These are phyloP conservation scores for Lepilemur ruficaudatus DNA, from an alignment of 2,797 vertebrate species.

Conservation along the genomic window DNA sequence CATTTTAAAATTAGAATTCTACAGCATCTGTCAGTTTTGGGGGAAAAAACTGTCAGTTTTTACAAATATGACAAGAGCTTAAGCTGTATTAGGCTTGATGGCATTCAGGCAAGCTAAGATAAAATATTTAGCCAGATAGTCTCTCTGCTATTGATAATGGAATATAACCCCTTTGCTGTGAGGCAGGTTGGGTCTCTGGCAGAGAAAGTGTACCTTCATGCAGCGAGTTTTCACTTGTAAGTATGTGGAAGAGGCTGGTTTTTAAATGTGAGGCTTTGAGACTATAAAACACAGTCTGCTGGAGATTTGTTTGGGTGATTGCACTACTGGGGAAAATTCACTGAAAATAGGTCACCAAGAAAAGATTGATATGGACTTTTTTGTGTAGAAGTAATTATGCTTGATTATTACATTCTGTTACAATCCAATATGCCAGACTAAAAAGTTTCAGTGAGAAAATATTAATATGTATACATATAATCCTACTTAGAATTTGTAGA, in stretches of 20 bases:
- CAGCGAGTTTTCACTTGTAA: slow-evolving; percentile 60
- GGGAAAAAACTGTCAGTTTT: slow-evolving; percentile 68
- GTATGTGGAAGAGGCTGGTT: slow-evolving; percentile 63
- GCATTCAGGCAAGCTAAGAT: slow-evolving; percentile 82
- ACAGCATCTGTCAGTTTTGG: slow-evolving; percentile 47
- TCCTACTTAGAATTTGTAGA: slow-evolving; percentile 6
- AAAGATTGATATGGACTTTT: slow-evolving; percentile 31
- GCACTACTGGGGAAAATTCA: slow-evolving; percentile 22
- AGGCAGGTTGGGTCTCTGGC: slow-evolving; percentile 58
- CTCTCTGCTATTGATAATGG: slow-evolving; percentile 68
- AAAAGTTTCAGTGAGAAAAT: slow-evolving; percentile 27
- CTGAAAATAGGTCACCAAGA: slow-evolving; percentile 57
- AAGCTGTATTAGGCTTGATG: slow-evolving; percentile 82
- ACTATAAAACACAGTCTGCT: slow-evolving; percentile 63
- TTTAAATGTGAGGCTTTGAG: slow-evolving; percentile 64
- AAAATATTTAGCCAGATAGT: slow-evolving; percentile 79
- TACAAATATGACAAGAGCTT: slow-evolving; percentile 84
- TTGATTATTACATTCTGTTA: slow-evolving; percentile 36
- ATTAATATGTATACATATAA: not conserved
- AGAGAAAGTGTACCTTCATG: slow-evolving; percentile 20
- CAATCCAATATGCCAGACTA: not conserved
- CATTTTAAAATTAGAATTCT: slow-evolving; percentile 30
- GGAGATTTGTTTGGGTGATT: slow-evolving; percentile 71
- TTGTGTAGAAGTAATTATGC: slow-evolving; percentile 58
- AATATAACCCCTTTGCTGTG: slow-evolving; percentile 32